These are phyloP conservation scores for Pachydiplax longipennis DNA, from an alignment of 2,888 invertebrate genomes.

Conservation along the genomic window DNA sequence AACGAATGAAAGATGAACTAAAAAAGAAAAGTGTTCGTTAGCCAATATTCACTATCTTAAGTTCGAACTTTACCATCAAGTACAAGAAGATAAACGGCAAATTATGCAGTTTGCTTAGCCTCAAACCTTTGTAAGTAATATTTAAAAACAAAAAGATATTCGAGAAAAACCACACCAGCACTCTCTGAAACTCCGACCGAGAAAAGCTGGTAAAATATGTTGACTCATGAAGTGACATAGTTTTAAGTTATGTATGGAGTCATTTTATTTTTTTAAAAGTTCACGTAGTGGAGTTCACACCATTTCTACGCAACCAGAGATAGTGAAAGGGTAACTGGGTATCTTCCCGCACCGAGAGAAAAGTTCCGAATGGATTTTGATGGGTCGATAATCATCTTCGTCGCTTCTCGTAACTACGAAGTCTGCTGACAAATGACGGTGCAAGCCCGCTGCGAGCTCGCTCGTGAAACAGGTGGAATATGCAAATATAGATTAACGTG, in stretches of 20 bases:
- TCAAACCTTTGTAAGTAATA: too few species aligned
- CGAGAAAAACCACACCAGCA: background rate
- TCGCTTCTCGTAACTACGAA: background rate
- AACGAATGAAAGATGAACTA: too few species aligned
- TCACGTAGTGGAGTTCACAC: too few species aligned
- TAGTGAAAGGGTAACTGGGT: background rate
- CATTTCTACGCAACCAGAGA: background rate
- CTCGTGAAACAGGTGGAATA: conserved; percentile 5
- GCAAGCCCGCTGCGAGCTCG: background rate
- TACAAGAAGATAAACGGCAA: too few species aligned
- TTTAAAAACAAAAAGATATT: too few species aligned
- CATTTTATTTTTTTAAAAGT: too few species aligned
- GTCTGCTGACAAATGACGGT: conserved; percentile 26
- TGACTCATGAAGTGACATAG: background rate
- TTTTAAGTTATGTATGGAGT: background rate
- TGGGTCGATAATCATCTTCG: conserved; percentile 33
- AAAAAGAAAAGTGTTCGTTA: too few species aligned
- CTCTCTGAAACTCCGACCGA: background rate
- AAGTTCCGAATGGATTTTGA: background rate
- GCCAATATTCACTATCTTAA: too few species aligned
- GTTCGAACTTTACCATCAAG: too few species aligned
- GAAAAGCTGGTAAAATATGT: background rate
- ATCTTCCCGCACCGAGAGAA: background rate
- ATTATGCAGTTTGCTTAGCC: too few species aligned
- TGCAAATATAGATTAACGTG: background rate